Base-by-base conservation (phyloP, 2,797 vertebrate genomes). In the Phaenicophaeus curvirostris region DNA sequence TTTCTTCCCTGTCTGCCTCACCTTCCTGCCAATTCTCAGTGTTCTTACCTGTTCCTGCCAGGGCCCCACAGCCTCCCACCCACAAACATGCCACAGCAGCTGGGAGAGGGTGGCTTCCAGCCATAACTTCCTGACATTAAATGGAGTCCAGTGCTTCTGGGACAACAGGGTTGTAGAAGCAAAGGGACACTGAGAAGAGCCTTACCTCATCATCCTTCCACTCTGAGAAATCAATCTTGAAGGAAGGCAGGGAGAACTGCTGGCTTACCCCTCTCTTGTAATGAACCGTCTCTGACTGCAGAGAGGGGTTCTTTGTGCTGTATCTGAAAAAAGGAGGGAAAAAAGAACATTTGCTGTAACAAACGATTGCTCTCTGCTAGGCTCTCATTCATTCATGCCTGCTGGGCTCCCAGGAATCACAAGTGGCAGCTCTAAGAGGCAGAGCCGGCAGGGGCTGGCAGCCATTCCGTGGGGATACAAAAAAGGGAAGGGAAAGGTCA, bases 121-220 rank as follows among this genome's bases (percentile, higher is more conserved):
- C 59, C 57, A 7, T 11, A 63, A 72, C 14, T 51, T 39, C 57
- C 42, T 5, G 37, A 53, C 65, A 63, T 25, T 74, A 50, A 85
- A 74, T 6, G 39, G 30, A 88, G 21, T 20, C 28, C 67, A 73
- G 25, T 42, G 69, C 57, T 90, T 51, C 44, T 44, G 59, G 55
- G 42, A 78, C 67, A 88, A 68, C 8, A 33, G 41, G 25, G n/a
- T 20, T 74, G 63, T 19, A 46, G 39, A 37, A 61, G 78, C 44
- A n/a, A 86, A 46, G 39, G 35, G 59, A 77, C 16, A 15, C 17
- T 8, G 48, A 73, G 55, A 28, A 67, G 35, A 46, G 16, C 97
- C 97, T 98, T 93, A 99, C 99, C 97, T 99, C 99, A 57, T 99
- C 99, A 13, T 99, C 99, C 96, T 99, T 99, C 99, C 99, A 99